A percentile compares a stretch with the other conserved stretches of the same genome.
Conservation (phyloP, 2,797 vertebrate species). For the Leuciscus waleckii region DNA sequence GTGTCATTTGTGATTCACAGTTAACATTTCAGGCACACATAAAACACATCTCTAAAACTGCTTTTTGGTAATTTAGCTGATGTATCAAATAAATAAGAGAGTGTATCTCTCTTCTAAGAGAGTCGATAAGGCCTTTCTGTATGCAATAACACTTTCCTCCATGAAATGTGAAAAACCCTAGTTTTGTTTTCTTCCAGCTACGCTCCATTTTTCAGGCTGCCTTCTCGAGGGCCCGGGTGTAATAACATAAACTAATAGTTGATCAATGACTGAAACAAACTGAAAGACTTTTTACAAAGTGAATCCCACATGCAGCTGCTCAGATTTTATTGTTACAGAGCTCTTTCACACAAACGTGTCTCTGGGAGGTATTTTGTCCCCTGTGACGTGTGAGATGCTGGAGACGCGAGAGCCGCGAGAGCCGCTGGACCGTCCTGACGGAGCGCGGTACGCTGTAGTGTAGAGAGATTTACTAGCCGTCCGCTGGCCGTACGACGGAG, state of each 20-base stretch:
- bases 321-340: slow-evolving; percentile 3
- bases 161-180: neutral
- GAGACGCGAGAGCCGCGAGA: slow-evolving; percentile 67
- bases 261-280: neutral
- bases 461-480: slow-evolving; percentile 66
- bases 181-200: neutral
- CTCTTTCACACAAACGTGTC: slow-evolving; percentile 77
- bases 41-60: too few relatives aligned
- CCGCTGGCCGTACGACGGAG: slow-evolving; percentile 50
- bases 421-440: slow-evolving; percentile 60
- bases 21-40: too few relatives aligned
- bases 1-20: too few relatives aligned
- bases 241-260: neutral
- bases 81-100: too few relatives aligned
- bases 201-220: too few relatives aligned
- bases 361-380: slow-evolving; percentile 68
- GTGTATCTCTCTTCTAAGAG: too few relatives aligned
- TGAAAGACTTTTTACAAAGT: neutral
- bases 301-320: too few relatives aligned
- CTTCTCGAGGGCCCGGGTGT: neutral
- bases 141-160: neutral
- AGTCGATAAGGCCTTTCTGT: neutral
- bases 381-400: slow-evolving; percentile 66
- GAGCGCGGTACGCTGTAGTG: slow-evolving; percentile 64
- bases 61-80: too few relatives aligned